phyloP scores from a whole-genome alignment of 2,797 vertebrate genomes.

The Ctenochaetus hawaiiensis region DNA sequence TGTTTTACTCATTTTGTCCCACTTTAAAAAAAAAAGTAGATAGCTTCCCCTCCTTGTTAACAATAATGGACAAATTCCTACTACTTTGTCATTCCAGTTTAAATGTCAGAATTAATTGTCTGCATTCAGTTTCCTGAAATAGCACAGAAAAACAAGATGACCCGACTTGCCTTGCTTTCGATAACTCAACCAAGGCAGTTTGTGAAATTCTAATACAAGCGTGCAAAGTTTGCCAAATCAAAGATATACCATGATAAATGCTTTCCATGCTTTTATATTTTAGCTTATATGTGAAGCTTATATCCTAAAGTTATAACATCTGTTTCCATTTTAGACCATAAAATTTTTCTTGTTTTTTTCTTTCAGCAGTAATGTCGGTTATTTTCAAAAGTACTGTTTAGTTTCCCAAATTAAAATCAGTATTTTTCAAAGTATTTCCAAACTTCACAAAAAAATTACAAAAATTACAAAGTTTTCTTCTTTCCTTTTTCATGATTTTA shows the following conservation, averaged over 20 bases:
- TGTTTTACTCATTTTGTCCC: slow-evolving; percentile 12
- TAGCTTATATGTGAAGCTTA: background rate
- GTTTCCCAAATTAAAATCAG: background rate
- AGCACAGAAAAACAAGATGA: slow-evolving; percentile 37
- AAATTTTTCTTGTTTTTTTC: background rate
- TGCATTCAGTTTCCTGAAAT: slow-evolving; percentile 26
- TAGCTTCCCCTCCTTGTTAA: background rate
- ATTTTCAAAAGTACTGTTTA: background rate
- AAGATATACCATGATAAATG: background rate
- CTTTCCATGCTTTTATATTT: background rate
- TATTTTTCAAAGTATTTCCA: background rate
- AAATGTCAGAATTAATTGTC: slow-evolving; percentile 67
- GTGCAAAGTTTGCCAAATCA: background rate
- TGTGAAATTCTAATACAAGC: background rate
- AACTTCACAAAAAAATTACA: background rate
- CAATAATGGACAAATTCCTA: slow-evolving; percentile 11
- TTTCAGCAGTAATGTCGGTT: background rate
- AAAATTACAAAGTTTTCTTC: background rate
- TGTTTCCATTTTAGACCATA: background rate
- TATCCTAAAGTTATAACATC: background rate
- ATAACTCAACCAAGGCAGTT: background rate
- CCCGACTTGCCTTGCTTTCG: background rate
- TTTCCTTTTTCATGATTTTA: background rate
- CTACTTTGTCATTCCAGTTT: slow-evolving; percentile 48
- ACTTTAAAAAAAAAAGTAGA: background rate